phyloP scores from a whole-genome alignment of 2,888 invertebrate genomes.

The Cancer borealis region DNA sequence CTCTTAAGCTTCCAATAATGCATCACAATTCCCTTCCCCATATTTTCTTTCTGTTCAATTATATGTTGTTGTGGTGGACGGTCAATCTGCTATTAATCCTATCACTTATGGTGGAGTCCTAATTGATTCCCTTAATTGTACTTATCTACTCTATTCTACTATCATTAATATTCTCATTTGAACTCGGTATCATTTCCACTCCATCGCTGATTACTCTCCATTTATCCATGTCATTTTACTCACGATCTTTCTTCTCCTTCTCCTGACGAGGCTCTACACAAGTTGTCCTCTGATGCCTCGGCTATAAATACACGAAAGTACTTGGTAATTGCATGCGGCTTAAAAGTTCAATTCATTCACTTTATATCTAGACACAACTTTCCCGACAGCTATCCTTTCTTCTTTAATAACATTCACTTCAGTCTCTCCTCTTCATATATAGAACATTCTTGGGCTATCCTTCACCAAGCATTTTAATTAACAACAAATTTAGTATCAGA shows the following conservation, averaged over 20 bases:
- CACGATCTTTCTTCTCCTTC: neutral
- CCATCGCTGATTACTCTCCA: neutral
- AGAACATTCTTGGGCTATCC: neutral
- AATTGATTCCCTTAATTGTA: neutral
- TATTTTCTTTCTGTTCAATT: neutral
- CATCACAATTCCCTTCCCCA: neutral
- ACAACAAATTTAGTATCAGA: neutral
- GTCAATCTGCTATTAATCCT: neutral
- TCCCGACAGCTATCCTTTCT: neutral
- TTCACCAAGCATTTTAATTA: constrained; percentile 15
- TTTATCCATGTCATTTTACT: neutral
- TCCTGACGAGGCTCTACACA: neutral
- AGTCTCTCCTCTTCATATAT: neutral
- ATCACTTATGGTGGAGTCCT: neutral
- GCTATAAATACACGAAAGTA: neutral
- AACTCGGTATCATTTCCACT: neutral
- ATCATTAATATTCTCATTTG: neutral
- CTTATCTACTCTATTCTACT: neutral
- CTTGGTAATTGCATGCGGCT: neutral
- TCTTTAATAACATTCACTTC: neutral
- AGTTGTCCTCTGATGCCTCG: neutral
- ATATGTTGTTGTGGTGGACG: neutral
- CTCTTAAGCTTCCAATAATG: neutral
- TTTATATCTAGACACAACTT: neutral
- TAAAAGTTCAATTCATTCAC: neutral